Evolutionary conservation across 2,113 vertebrate species (phyloP), one percentile per base, ranked within the genome.

Genomic region (Miniopterus natalensis): DNA sequence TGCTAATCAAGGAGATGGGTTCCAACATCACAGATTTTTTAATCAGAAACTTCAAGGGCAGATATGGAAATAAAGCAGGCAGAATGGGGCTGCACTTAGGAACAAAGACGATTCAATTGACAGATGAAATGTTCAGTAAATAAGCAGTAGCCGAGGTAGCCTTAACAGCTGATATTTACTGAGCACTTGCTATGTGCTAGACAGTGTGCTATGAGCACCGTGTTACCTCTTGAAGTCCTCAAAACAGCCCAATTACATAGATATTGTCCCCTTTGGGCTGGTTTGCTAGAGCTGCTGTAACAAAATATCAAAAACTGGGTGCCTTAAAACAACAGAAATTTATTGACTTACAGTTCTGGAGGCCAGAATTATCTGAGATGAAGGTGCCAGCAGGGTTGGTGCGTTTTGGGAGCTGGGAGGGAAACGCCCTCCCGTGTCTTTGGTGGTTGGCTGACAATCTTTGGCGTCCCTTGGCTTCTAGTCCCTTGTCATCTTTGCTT

Each of bases 1-100:
- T 92, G 29, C 36, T 95, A 61, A 88, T 88, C 40, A 78, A 83
- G 71, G 65, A 90, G 63, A 88, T 77, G 25, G 36, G 31, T 79
- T 94, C 51, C 36, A 90, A 57, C 45, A 63, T 71, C 85, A 68
- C n/a, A 77, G 20, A 63, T 27, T 51, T 59, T 95, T 80, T 73
- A 8, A 84, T 87, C 53, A 59, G 75, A 70, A 68, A 78, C 8
- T 84, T 80, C 10, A 14, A 90, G n/a, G 42, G 15, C 77, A 80
- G 36, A 1, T 13, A 18, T 77, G 25, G 47, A 88, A 89, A 85
- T 79, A 79, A 63, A 18, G 18, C 49, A 78, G 51, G 57, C 45
- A 94, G 49, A 80, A 17, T 31, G 25, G 59, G 31, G 36, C 23
- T 73, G 12, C 31, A 18, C 42, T 66, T 55, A 14, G 66, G 45